phyloP scores from a whole-genome alignment of 2,888 invertebrate species.

The Lottia scabra region DNA sequence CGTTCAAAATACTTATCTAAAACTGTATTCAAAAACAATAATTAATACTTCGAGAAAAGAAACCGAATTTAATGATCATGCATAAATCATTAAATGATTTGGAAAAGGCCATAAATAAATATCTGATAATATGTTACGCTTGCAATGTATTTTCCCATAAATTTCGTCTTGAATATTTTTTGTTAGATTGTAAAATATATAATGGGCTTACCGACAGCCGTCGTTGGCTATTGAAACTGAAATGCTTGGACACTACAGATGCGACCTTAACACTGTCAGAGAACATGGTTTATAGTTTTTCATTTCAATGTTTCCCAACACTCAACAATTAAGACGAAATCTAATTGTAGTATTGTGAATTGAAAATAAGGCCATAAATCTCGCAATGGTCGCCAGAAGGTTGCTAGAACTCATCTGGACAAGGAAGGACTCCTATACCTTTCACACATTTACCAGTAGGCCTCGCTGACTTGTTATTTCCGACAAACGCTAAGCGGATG shows the following conservation, averaged over 20 bases:
- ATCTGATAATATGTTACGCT: too few species aligned
- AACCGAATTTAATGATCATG: too few species aligned
- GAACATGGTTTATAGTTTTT: neutral
- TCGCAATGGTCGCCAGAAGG: neutral
- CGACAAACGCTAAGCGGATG: slow-evolving; percentile 1
- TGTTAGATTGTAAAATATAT: too few species aligned
- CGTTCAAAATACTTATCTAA: too few species aligned
- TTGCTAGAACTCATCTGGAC: neutral
- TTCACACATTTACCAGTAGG: slow-evolving; percentile 1
- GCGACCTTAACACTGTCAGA: neutral
- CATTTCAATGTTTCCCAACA: neutral
- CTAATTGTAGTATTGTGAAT: slow-evolving; percentile 5
- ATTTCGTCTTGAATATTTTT: too few species aligned
- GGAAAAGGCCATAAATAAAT: too few species aligned
- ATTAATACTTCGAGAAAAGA: too few species aligned
- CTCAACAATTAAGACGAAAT: neutral
- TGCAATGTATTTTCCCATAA: too few species aligned
- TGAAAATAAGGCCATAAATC: slow-evolving; percentile 1
- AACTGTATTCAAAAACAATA: too few species aligned
- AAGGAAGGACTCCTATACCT: neutral
- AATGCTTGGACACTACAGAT: neutral
- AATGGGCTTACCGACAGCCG: neutral
- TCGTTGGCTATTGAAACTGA: neutral
- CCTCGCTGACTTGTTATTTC: neutral
- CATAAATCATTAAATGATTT: too few species aligned